Percentiles rank a stretch among this genome's conserved stretches.
These are phyloP conservation scores for Ptychobarbus kaznakovi DNA, from an alignment of 2,797 vertebrate species.

Conservation along the genomic window DNA sequence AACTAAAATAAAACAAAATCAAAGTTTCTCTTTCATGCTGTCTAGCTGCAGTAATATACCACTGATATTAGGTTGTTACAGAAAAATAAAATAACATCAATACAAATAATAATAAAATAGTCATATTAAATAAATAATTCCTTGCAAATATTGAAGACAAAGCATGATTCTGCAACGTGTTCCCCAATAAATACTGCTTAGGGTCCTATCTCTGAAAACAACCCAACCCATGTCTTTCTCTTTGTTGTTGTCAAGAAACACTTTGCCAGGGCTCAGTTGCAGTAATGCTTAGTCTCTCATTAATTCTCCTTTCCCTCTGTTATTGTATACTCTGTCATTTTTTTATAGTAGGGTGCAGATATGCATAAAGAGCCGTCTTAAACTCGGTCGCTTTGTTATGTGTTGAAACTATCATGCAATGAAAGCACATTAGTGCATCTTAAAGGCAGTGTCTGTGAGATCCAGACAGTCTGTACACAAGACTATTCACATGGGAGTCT, in stretches of 20 bases:
- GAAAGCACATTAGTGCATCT: conserved; percentile 66
- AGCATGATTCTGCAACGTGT: neutral
- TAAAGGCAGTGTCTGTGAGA: conserved; percentile 63
- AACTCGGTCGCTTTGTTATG: neutral
- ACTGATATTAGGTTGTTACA: neutral
- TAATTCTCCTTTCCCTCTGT: neutral
- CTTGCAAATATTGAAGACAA: neutral
- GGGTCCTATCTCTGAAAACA: neutral
- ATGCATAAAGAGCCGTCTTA: neutral
- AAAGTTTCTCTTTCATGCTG: neutral
- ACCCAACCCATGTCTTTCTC: neutral
- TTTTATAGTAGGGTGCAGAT: neutral
- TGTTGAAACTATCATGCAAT: conserved; percentile 49
- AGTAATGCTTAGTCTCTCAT: neutral
- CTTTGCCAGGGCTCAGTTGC: conserved; percentile 3
- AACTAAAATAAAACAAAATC: neutral
- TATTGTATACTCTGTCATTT: neutral
- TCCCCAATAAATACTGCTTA: conserved; percentile 1
- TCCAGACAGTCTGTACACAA: conserved; percentile 63
- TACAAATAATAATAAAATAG: neutral
- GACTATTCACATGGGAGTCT: conserved; percentile 70
- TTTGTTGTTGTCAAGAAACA: neutral
- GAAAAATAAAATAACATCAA: neutral
- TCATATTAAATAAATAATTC: neutral
- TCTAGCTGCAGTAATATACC: neutral